Conservation (phyloP, 2,113 vertebrate genomes). For the pig (Sus scrofa) region T2T-Sscrofa CM000812.6:114682501-114683000, state of each 20-base stretch:
- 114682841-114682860: background rate
- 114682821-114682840: background rate
- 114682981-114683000: background rate
- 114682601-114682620: background rate
- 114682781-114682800: background rate
- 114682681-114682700: background rate
- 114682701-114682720: background rate
- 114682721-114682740: background rate
- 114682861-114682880: background rate
- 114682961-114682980: background rate
- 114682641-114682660: background rate
- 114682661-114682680: slow-evolving; percentile 40
- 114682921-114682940: background rate
- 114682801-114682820: background rate
- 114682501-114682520: slow-evolving; percentile 41
- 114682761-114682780: background rate
- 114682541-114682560: background rate
- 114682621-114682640: slow-evolving; percentile 52
- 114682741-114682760: background rate
- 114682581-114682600: background rate
- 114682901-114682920: background rate
- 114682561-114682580: background rate
- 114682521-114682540: background rate
- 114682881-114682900: background rate
- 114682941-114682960: background rate